Evolutionary conservation across 53 echinoderm and acorn worm genomes (phyloP).

Genomic region (Mesocentrotus franciscanus): DNA sequence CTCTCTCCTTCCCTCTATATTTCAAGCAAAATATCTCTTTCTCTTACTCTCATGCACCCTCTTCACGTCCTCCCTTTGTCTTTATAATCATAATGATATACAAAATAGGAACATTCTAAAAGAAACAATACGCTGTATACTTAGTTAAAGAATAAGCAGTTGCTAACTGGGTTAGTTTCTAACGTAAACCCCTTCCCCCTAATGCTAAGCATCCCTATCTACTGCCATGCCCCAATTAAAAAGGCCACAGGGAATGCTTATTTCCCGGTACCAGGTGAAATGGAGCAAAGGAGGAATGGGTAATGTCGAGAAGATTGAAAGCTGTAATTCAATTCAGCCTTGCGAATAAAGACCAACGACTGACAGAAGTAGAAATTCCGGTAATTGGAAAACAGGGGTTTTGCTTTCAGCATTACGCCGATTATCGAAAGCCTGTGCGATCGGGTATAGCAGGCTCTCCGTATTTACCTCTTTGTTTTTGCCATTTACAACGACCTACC

Average conservation of each 20-base stretch:
- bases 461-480: background rate
- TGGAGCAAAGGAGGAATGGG: background rate
- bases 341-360: background rate
- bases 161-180: background rate
- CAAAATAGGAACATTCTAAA: background rate
- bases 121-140: background rate
- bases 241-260: background rate
- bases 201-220: background rate
- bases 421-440: background rate
- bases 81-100: no score
- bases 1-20: background rate
- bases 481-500: background rate
- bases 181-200: background rate
- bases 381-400: slow-evolving; percentile 40
- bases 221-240: background rate
- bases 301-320: slow-evolving; percentile 49
- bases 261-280: background rate
- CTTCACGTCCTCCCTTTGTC: no score
- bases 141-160: background rate
- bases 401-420: slow-evolving; percentile 25
- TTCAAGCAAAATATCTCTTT: no score
- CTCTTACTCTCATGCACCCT: no score
- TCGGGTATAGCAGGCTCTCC: background rate
- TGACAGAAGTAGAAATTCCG: slow-evolving; percentile 39
- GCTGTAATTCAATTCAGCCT: slow-evolving; percentile 46